Conservation (phyloP, 2,888 invertebrate genomes). For the Aleiodes testaceus region DNA sequence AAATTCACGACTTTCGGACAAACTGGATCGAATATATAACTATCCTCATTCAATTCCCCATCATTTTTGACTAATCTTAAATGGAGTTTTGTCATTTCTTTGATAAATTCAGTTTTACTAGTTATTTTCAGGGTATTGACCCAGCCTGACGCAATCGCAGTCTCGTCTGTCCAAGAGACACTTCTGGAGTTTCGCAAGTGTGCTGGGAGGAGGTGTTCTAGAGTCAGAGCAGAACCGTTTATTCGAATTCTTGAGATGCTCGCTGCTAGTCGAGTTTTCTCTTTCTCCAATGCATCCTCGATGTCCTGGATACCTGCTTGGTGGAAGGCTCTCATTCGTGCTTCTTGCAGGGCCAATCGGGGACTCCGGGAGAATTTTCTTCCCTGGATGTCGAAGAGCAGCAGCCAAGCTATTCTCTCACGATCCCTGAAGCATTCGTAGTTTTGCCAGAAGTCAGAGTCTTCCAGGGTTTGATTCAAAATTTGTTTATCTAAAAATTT, state of each 20-base stretch:
- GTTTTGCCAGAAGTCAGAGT: slow-evolving; percentile 77
- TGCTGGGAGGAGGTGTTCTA: slow-evolving; percentile 79
- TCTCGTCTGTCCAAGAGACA: slow-evolving; percentile 75
- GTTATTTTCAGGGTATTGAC: slow-evolving; percentile 82
- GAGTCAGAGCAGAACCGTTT: slow-evolving; percentile 80
- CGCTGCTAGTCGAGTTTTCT: slow-evolving; percentile 82
- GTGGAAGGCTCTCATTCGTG: slow-evolving; percentile 56
- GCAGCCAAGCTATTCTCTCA: slow-evolving; percentile 77
- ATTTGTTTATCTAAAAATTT: slow-evolving; percentile 79
- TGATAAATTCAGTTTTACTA: slow-evolving; percentile 74
- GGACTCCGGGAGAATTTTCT: slow-evolving; percentile 74
- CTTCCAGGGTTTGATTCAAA: slow-evolving; percentile 79
- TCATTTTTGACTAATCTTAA: slow-evolving; percentile 73
- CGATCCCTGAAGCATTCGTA: slow-evolving; percentile 72
- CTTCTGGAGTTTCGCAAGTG: slow-evolving; percentile 82
- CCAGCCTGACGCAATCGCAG: slow-evolving; percentile 83
- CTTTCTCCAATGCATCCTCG: slow-evolving; percentile 79
- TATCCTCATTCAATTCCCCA: slow-evolving; percentile 65
- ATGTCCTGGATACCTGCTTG: slow-evolving; percentile 73
- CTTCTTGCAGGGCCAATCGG: slow-evolving; percentile 50
- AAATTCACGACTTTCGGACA: slow-evolving; percentile 78
- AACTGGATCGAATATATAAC: slow-evolving; percentile 76
- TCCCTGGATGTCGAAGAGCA: slow-evolving; percentile 82
- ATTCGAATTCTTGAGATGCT: slow-evolving; percentile 85
- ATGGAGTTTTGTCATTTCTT: slow-evolving; percentile 73